Evolutionary conservation across 2,888 invertebrate genomes (phyloP).

Genomic region (Cheilosia impressa): DNA sequence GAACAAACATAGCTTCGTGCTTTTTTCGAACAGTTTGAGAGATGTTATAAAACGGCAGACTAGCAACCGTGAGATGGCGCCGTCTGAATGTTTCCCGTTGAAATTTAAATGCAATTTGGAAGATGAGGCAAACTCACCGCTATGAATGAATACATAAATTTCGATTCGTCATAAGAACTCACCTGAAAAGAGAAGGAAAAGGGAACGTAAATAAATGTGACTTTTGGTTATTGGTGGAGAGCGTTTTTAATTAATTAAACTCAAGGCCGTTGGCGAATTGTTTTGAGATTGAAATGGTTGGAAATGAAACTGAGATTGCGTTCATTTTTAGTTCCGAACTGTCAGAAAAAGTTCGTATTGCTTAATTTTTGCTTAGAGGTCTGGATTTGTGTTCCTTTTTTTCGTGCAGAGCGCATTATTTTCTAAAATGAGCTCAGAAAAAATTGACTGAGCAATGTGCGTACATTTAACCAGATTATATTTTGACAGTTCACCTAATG

Average conservation of each 20-base stretch:
- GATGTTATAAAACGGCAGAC: conserved; percentile 16
- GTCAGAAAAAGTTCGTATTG: too few species aligned
- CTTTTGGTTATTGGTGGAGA: neutral
- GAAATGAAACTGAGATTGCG: too few species aligned
- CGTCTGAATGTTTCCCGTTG: neutral
- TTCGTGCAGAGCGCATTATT: too few species aligned
- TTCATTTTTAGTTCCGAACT: too few species aligned
- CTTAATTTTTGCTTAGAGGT: too few species aligned
- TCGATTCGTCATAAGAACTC: conserved; percentile 10
- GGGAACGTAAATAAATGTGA: neutral
- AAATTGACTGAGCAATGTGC: too few species aligned
- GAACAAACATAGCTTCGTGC: conserved; percentile 59
- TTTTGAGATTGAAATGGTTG: too few species aligned
- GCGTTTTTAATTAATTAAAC: neutral
- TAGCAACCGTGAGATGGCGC: conserved; percentile 48
- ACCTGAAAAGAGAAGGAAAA: conserved; percentile 56
- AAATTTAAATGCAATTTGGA: conserved; percentile 9
- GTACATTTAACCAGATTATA: too few species aligned
- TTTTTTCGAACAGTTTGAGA: conserved; percentile 56
- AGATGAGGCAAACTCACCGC: conserved; percentile 1
- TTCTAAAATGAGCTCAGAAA: too few species aligned
- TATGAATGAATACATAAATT: neutral
- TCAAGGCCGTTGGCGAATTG: too few species aligned
- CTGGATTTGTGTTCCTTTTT: too few species aligned
- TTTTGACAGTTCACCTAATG: too few species aligned